Percentiles rank a stretch among this genome's conserved stretches.
Conservation (phyloP, 2,888 invertebrate genomes). For the Melipona beecheii region DNA sequence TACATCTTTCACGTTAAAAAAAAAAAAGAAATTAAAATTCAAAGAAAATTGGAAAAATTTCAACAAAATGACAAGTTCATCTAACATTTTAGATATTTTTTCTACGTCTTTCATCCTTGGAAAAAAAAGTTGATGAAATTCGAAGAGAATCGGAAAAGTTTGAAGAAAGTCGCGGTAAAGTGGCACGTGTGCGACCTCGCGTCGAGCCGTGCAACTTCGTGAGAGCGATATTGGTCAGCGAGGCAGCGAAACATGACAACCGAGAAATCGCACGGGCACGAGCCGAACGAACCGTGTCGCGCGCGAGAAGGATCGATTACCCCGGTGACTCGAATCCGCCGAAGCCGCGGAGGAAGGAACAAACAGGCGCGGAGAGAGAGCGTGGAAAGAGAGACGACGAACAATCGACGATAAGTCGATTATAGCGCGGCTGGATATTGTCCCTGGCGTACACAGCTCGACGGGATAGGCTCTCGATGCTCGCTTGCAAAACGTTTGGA, state of each 20-base stretch:
- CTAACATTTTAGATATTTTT: background rate
- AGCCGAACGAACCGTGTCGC: conserved; percentile 34
- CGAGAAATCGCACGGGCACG: conserved; percentile 30
- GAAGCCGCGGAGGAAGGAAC: no score
- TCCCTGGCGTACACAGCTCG: conserved; percentile 18
- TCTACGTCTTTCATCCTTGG: background rate
- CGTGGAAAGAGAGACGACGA: background rate
- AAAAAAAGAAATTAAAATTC: no score
- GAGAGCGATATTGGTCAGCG: conserved; percentile 5
- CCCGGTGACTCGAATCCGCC: conserved; percentile 19
- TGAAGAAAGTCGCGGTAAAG: background rate
- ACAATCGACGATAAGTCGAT: conserved; percentile 58
- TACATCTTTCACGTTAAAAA: no score
- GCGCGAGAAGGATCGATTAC: conserved; percentile 34
- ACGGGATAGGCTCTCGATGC: conserved; percentile 44
- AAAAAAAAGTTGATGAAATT: fast-evolving
- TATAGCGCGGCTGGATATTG: conserved; percentile 55
- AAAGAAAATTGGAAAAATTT: no score
- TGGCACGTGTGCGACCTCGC: background rate
- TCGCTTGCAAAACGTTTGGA: conserved; percentile 54
- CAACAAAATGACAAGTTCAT: background rate
- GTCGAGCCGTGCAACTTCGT: background rate
- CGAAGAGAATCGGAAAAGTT: background rate
- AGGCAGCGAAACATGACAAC: conserved; percentile 16
- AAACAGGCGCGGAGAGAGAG: background rate